Base-by-base conservation (phyloP, 2,113 vertebrate species). In the Steatornis caripensis region DNA sequence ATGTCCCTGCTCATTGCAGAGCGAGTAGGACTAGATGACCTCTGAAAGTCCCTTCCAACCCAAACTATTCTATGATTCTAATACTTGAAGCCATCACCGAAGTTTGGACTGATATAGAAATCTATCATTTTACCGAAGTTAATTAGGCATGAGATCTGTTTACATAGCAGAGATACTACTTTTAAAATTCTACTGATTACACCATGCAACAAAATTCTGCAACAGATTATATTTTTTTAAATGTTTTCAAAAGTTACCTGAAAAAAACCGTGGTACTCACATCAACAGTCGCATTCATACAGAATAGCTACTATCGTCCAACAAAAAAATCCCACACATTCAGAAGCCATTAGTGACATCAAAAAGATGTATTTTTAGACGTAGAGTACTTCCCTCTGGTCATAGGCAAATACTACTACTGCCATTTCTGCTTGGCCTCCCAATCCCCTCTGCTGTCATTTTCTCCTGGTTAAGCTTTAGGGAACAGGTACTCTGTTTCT, bases 1-100 rank as follows among this genome's bases (percentile, higher is more conserved):
- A 8, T 14, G 49, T 21, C 2, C 4, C 21, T 37, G 5, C n/a
- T 76, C 12, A 34, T 0, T 65, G 36, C 30, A 65, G 26, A 4
- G 45, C 13, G 8, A 4, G 6, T 11, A 41, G 39, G 22, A 85
- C 6, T 30, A 55, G 7, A 41, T 24, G 15, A 75, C 32, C 27
- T 84, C 57, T 79, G 43, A 26, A 81, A 7, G n/a, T 36, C 18
- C 53, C 15, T 84, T 54, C 39, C 27, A 69, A 72, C 18, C 2
- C 17, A 32, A 43, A 32, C 10, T 64, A 62, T 36, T 78, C 34
- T 37, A 70, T 9, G 34, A 39, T 34, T 70, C 41, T 43, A 66
- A 9, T 30, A 84, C 36, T 88, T 87, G 24, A 90, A 37, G 21
- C 46, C 24, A 69, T 36, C 32, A 58, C 14, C 60, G 41, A 72